Evolutionary conservation across 1,140 invertebrate species (phyloP), one percentile per base, ranked within the genome.

Genomic region (Lutraria rhynchaena): DNA sequence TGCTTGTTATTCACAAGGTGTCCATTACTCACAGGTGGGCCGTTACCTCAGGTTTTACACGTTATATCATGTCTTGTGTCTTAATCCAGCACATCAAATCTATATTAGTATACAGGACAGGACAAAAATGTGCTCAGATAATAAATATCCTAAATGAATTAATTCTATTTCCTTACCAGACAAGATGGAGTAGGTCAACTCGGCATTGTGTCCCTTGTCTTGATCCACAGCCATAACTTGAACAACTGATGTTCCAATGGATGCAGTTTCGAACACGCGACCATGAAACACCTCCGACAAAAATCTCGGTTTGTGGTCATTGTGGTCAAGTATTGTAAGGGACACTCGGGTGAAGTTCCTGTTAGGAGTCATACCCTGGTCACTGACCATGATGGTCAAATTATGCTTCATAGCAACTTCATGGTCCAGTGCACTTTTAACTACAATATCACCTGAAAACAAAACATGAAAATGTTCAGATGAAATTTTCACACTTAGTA

Each of bases 241-340:
- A 0, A 96, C 94, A 22, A 92, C 89, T 11, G 89, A 88, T n/a
- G 90, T 92, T 5, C 92, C 91, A n/a, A 92, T 77, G 1, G 89
- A 86, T 0, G 91, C 88, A 0, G 90, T 89, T 84, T 92, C 91
- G 83, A 89, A 92, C 44, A 92, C 88, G 0, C 87, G 84, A 17
- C 88, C 89, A 49, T 84, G 61, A n/a, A 89, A 87, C 11, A 55
- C 58, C 85, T 95, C 94, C 35, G 95, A 94, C 61, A 95, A 95
- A 87, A 98, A 98, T 88, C 95, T 95, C 0, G 97, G 97, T 31
- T 95, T 93, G 89, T 98, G 96, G 90, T 98, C 97, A 92, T 98
- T 98, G 84, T 96, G 95, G 92, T 98, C 97, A 85, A 95, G 94
- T 0, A 98, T 96, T 58, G 94, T 95, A 55, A 98, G 95, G 33